Base-by-base conservation (phyloP, 1,140 invertebrate species). In the Drosophila truncata region DNA sequence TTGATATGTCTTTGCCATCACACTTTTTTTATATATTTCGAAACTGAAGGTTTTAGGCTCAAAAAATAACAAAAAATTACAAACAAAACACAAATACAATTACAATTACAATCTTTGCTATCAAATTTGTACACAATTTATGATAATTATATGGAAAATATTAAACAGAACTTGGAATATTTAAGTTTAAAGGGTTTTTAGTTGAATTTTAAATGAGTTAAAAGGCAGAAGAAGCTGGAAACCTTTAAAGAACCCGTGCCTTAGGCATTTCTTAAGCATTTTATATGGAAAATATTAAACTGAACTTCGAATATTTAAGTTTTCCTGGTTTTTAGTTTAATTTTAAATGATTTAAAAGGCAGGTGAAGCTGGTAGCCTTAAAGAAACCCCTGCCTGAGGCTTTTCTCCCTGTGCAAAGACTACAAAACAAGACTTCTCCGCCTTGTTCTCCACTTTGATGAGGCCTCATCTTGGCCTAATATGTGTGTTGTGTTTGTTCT, bases 401-500 rank as follows among this genome's bases (percentile, higher is more conserved):
- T 0, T 31, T 62, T 31, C 25, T 29, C 18, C 23, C 6, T 13
- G 27, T 61, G 8, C 25, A 20, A 46, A 11, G 41, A 23, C 4
- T 4, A 33, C 3, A 47, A 27, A 8, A 33, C 3, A 47, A 27
- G 46, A 18, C 7, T 13, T 16, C 11, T 4, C 9, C 23, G 14
- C 50, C 50, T 57, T 33, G 42, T 58, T 42, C 9, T 29, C 27
- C 27, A 13, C 3, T n/a, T n/a, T 72, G 33, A 41, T 44, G 27
- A 72, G 52, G n/a, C 47, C 5, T 70, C 16, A 49, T 75, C 44
- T 50, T 9, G n/a, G 31, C 29, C 60, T 76, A 76, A 76, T 76
- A 66, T 65, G 73, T 65, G 73, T 35, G 23, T 44, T 65, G 37
- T 75, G 60, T 76, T 44, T 42, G 25, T 25, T 18, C 61, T 76